Conservation (phyloP, 2,113 vertebrate species). For the Gambusia holbrooki region DNA sequence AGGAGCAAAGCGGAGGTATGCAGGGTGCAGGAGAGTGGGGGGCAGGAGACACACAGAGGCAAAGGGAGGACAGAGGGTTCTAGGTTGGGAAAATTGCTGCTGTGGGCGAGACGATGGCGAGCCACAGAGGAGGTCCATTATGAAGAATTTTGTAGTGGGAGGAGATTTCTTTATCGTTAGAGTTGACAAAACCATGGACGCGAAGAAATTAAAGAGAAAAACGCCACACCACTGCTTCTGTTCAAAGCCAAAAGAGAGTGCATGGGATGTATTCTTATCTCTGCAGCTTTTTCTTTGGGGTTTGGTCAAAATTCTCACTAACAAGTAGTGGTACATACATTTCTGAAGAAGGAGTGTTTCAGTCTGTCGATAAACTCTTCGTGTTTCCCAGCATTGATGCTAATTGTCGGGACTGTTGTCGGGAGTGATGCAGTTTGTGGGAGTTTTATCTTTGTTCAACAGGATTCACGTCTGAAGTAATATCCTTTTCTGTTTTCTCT, state of each 20-base stretch:
- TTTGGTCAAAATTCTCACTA: not conserved
- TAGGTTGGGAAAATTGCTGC: not conserved
- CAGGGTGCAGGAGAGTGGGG: slow-evolving; percentile 5
- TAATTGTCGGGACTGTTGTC: not conserved
- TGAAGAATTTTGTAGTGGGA: slow-evolving; percentile 16
- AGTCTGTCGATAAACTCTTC: not conserved
- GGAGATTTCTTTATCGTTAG: slow-evolving; percentile 41
- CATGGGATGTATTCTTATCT: not conserved
- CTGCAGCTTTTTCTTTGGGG: not conserved
- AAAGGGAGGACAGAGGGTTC: slow-evolving; percentile 24
- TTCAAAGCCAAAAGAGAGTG: not conserved
- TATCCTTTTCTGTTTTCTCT: slow-evolving; percentile 40
- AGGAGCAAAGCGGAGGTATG: slow-evolving; percentile 23
- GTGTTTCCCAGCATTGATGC: slow-evolving; percentile 1
- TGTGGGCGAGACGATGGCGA: slow-evolving; percentile 1
- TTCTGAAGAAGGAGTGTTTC: not conserved
- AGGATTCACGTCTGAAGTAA: slow-evolving; percentile 19
- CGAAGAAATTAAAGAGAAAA: slow-evolving; percentile 21
- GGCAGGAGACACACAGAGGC: slow-evolving; percentile 13
- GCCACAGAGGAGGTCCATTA: slow-evolving; percentile 8
- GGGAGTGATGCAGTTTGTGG: slow-evolving; percentile 11
- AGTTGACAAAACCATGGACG: slow-evolving; percentile 41
- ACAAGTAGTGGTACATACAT: not conserved
- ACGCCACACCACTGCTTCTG: not conserved
- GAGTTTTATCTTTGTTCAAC: slow-evolving; percentile 4